Conservation (phyloP, 2,888 invertebrate genomes). For the Cacoxenus indagator region DNA sequence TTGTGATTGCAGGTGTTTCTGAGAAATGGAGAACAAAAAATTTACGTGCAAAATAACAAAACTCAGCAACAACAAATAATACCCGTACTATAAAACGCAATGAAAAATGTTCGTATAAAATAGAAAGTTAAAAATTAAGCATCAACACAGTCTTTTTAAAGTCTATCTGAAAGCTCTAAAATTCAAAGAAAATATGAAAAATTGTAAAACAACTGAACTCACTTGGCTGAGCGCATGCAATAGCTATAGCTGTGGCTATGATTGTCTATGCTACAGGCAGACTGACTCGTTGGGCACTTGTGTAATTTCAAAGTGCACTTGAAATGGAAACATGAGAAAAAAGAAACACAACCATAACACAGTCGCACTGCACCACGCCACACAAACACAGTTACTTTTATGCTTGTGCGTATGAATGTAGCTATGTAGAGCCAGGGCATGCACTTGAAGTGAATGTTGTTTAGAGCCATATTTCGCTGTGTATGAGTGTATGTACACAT, state of each 20-base stretch:
- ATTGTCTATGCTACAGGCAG: background rate
- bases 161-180: background rate
- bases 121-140: background rate
- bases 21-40: background rate
- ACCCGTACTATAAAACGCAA: background rate
- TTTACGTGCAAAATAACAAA: background rate
- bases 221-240: background rate
- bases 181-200: background rate
- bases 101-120: background rate
- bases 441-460: background rate
- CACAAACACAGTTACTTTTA: background rate
- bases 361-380: background rate
- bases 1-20: background rate
- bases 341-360: background rate
- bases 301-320: constrained; percentile 17
- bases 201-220: background rate
- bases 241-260: background rate
- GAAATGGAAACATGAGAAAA: background rate
- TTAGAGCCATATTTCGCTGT: background rate
- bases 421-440: background rate
- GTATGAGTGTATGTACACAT: too few species aligned
- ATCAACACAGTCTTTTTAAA: background rate
- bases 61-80: background rate
- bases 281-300: constrained; percentile 1
- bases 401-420: background rate